phyloP scores from a whole-genome alignment of 2,113 vertebrate genomes.

The Paradoxurus hermaphroditus region DNA sequence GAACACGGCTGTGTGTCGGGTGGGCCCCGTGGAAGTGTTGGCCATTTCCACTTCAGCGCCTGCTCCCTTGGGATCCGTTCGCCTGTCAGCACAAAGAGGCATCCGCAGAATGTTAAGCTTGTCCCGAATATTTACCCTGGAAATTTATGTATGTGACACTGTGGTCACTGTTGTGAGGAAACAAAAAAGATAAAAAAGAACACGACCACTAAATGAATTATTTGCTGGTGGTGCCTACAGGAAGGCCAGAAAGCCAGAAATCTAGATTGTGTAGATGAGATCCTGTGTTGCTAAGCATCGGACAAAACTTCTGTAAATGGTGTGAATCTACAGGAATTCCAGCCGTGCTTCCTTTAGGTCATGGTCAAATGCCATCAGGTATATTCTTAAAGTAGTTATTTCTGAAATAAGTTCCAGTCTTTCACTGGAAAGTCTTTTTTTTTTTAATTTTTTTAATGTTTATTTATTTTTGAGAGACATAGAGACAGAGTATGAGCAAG shows the following conservation, averaged over 20 bases:
- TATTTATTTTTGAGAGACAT: too few species aligned
- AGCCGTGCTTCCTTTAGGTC: not conserved
- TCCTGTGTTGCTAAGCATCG: not conserved
- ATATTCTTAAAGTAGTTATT: not conserved
- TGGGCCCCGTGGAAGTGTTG: not conserved
- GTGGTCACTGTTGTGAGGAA: not conserved
- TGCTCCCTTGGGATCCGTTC: not conserved
- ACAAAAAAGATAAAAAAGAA: not conserved
- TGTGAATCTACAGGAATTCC: not conserved
- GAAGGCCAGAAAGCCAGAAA: not conserved
- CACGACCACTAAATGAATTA: not conserved
- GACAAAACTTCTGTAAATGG: not conserved
- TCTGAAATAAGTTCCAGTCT: not conserved
- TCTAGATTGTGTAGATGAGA: not conserved
- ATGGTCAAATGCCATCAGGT: not conserved
- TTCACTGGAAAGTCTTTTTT: not conserved
- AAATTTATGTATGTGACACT: not conserved
- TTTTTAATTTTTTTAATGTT: too few species aligned
- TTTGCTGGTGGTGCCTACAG: not conserved
- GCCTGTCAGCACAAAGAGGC: not conserved
- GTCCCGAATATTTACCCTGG: not conserved
- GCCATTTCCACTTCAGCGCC: not conserved
- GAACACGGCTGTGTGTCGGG: accelerated
- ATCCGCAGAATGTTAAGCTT: not conserved
- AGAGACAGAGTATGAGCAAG: too few species aligned